Percentiles rank a stretch among this genome's conserved stretches.
Evolutionary conservation across 2,888 invertebrate genomes (phyloP).

Genomic region (Chrysodeixis includens): DNA sequence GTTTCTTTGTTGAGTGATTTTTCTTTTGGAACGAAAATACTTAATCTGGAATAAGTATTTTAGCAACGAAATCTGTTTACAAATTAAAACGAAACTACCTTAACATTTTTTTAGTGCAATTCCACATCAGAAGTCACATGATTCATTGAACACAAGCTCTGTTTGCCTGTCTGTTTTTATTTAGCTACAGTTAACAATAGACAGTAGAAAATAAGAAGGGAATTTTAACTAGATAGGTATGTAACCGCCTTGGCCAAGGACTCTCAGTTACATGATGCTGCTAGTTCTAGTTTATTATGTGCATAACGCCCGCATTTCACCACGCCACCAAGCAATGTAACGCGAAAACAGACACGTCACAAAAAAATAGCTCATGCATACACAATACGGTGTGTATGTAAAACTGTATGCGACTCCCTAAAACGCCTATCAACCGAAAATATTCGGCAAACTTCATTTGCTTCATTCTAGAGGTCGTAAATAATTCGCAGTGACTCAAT

Average conservation of each 20-base stretch:
- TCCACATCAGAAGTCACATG: no score
- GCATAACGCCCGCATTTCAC: not conserved
- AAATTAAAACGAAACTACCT: no score
- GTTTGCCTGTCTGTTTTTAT: no score
- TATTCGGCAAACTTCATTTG: constrained; percentile 13
- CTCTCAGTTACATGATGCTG: no score
- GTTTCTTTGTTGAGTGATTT: not conserved
- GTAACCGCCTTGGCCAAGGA: no score
- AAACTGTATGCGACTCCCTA: not conserved
- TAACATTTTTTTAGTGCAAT: no score
- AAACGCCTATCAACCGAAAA: constrained; percentile 30
- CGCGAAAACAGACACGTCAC: not conserved
- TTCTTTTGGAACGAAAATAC: not conserved
- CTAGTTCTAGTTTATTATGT: not conserved
- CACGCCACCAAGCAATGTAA: not conserved
- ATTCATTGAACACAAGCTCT: no score
- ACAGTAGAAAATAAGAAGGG: no score
- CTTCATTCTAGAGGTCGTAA: constrained; percentile 33
- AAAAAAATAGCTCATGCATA: constrained; percentile 1
- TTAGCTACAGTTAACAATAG: no score
- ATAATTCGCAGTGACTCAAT: constrained; percentile 38
- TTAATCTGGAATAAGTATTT: no score
- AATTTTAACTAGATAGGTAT: no score
- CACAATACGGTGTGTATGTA: not conserved
- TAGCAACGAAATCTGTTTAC: no score